Evolutionary conservation across 2,797 vertebrate genomes (phyloP).

Genomic region (Pogonophryne albipinna): DNA sequence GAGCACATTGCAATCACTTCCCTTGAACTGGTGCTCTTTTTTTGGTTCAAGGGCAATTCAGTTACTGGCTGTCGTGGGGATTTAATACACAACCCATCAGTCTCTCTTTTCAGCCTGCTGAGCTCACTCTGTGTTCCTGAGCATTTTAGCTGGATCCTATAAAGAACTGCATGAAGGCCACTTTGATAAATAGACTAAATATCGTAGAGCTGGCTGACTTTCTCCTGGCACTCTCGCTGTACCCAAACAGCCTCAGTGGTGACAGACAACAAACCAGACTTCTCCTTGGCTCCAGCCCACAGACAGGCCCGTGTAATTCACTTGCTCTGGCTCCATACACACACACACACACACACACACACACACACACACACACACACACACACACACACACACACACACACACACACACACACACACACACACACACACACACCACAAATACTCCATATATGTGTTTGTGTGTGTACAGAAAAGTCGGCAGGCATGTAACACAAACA

Average conservation of each 20-base stretch:
- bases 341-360: slow-evolving; percentile 19
- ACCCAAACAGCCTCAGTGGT: slow-evolving; percentile 61
- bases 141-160: slow-evolving; percentile 9
- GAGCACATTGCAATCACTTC: background rate
- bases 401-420: slow-evolving; percentile 28
- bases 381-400: background rate
- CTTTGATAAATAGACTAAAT: slow-evolving; percentile 58
- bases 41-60: slow-evolving; percentile 15
- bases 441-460: slow-evolving; percentile 12
- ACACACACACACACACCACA: slow-evolving; percentile 6
- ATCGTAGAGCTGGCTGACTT: slow-evolving; percentile 27
- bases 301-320: slow-evolving; percentile 49
- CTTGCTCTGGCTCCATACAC: slow-evolving; percentile 29
- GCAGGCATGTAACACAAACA: slow-evolving; percentile 24
- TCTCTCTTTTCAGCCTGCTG: slow-evolving; percentile 15
- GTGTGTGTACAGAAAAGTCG: slow-evolving; percentile 14
- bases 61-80: slow-evolving; percentile 8
- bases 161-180: slow-evolving; percentile 34
- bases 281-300: slow-evolving; percentile 39
- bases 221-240: slow-evolving; percentile 44
- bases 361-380: slow-evolving; percentile 25
- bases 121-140: background rate
- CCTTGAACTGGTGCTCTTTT: background rate
- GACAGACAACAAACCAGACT: slow-evolving; percentile 73
- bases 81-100: slow-evolving; percentile 13